Evolutionary conservation across 2,113 vertebrate genomes (phyloP), one percentile per base, ranked within the genome.

Genomic region (Probosciger aterrimus): DNA sequence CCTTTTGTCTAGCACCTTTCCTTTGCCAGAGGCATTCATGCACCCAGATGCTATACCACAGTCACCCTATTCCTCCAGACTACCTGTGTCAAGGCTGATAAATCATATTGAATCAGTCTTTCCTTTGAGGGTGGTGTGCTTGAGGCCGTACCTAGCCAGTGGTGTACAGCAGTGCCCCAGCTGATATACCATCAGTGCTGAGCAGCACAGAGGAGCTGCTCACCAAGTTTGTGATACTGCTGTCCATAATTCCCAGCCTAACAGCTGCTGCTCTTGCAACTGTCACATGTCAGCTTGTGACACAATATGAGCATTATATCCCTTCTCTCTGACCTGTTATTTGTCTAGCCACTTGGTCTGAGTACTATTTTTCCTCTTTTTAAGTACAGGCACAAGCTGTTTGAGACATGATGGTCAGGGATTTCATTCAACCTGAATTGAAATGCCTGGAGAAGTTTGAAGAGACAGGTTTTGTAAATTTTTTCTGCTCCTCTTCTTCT

Each of bases 111-210:
- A 53, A 22, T 25, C 30, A 30, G n/a, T 33, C 44, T 67, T 33
- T 44, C 50, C 10, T 30, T 19, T 1, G 3, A 27, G 31, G 25
- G 18, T 25, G 52, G 13, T 33, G 22, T 15, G 50, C 22, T 76
- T n/a, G 1, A 31, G 9, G 52, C 24, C 1, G 0, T 25, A 31
- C 9, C 33, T 7, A 10, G 28, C 64, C 83, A 46, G 37, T 5
- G 17, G 50, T 25, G 37, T 22, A 39, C 28, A 20, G 52, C 44
- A 3, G 6, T 35, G 33, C 17, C 53, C 41, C 18, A 37, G 35
- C 24, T 22, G 19, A 60, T 44, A 33, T 8, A 11, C 35, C 49
- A 23, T 23, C 1, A 2, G n/a, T 13, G 19, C 86, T 37, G 27
- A 55, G 41, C 28, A 71, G 44, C 63, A 44, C 39, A 22, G 31